Percentiles rank a stretch among this genome's conserved stretches.
These are phyloP conservation scores for Aquatica leii DNA, from an alignment of 2,888 invertebrate species.

Conservation along the genomic window DNA sequence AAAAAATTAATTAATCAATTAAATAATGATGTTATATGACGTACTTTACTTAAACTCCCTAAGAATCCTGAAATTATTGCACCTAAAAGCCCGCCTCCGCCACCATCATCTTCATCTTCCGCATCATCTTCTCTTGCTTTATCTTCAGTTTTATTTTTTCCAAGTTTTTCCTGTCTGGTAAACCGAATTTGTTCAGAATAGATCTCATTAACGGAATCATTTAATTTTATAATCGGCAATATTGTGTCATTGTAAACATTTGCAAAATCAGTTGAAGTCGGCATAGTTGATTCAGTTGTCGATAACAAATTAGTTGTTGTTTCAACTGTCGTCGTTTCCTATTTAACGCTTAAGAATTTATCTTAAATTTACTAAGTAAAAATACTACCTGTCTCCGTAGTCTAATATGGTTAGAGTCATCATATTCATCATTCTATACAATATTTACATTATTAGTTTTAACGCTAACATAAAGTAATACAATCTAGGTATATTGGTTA, in stretches of 20 bases:
- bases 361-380: no score
- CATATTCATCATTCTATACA: conserved; percentile 7
- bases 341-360: no score
- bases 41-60: conserved; percentile 57
- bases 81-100: conserved; percentile 54
- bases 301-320: not conserved
- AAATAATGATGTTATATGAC: not conserved
- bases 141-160: conserved; percentile 39
- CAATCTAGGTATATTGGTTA: no score
- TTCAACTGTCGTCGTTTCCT: not conserved
- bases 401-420: conserved; percentile 12
- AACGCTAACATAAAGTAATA: not conserved
- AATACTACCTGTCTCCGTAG: conserved; percentile 18
- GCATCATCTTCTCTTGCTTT: conserved; percentile 25
- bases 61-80: conserved; percentile 58
- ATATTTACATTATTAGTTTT: conserved; percentile 8
- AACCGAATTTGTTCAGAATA: not conserved
- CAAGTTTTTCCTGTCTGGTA: conserved; percentile 14
- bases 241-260: not conserved
- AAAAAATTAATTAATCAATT: conserved; percentile 13
- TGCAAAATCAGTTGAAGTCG: not conserved
- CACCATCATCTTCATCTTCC: conserved; percentile 54
- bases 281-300: not conserved
- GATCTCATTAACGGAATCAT: conserved; percentile 4
- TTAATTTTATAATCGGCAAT: not conserved